A percentile compares a stretch with the other conserved stretches of the same genome.
These are phyloP conservation scores for Hydrolagus affinis DNA, from an alignment of 2,113 vertebrate genomes.

Conservation along the genomic window DNA sequence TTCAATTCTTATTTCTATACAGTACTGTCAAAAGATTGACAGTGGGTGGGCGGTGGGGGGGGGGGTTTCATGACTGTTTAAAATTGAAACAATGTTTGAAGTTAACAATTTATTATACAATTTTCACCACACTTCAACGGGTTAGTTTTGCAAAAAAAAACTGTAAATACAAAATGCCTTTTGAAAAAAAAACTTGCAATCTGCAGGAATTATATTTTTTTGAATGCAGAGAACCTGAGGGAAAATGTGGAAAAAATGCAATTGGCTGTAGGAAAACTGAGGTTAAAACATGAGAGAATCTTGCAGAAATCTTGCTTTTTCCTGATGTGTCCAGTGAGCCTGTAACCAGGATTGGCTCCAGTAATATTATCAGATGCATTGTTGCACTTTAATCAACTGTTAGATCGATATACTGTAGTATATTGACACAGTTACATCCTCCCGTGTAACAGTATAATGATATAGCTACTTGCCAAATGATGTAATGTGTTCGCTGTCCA, in stretches of 20 bases:
- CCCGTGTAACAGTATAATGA: neutral
- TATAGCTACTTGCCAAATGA: neutral
- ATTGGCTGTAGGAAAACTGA: neutral
- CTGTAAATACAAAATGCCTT: neutral
- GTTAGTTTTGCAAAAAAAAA: neutral
- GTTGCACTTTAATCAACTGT: neutral
- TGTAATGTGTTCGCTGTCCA: neutral
- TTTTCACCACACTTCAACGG: neutral
- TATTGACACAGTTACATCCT: neutral
- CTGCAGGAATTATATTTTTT: neutral
- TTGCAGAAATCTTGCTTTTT: neutral
- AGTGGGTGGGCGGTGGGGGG: neutral
- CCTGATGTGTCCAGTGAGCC: neutral
- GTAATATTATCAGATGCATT: neutral
- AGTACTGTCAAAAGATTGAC: neutral
- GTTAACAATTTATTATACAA: neutral
- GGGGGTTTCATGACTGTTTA: neutral
- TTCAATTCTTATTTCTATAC: neutral
- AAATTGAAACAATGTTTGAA: neutral
- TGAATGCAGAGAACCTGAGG: slow-evolving; percentile 7
- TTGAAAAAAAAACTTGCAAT: neutral
- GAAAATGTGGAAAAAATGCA: neutral
- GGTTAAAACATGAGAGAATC: neutral
- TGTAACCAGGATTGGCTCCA: neutral
- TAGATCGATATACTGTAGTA: neutral